A percentile compares a stretch with the other conserved stretches of the same genome.
These are phyloP conservation scores for Mirounga angustirostris DNA, from an alignment of 2,113 vertebrate species.

Conservation along the genomic window DNA sequence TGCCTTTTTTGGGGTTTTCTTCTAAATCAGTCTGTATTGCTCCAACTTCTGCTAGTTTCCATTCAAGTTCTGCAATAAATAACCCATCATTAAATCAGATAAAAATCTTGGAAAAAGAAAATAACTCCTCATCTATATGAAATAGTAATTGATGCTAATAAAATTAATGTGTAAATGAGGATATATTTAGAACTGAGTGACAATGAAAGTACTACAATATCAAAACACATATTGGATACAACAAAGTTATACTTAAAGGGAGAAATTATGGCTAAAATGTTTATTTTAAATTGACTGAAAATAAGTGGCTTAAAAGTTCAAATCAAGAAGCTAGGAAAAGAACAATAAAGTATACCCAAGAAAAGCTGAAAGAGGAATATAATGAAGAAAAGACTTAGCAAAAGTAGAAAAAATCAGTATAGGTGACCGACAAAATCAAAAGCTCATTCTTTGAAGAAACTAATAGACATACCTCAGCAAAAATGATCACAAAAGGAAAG, in stretches of 20 bases:
- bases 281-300: slow-evolving; percentile 63
- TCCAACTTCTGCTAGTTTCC: slow-evolving; percentile 85
- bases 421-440: neutral
- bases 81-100: slow-evolving; percentile 48
- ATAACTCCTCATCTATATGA: slow-evolving; percentile 46
- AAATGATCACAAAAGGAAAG: neutral
- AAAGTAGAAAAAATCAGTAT: neutral
- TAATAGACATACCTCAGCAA: neutral
- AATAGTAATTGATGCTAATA: slow-evolving; percentile 21
- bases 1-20: slow-evolving; percentile 82
- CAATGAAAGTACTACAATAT: slow-evolving; percentile 26
- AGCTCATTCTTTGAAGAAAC: neutral
- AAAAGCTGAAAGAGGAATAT: neutral
- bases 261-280: neutral
- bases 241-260: slow-evolving; percentile 6
- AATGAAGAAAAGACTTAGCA: slow-evolving; percentile 17
- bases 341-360: neutral
- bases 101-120: slow-evolving; percentile 5
- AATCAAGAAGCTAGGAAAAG: neutral
- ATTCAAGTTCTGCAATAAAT: slow-evolving; percentile 86
- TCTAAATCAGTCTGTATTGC: slow-evolving; percentile 84
- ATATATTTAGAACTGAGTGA: slow-evolving; percentile 16
- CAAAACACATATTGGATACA: slow-evolving; percentile 20
- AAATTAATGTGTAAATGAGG: slow-evolving; percentile 36
- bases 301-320: slow-evolving; percentile 38